These are phyloP conservation scores for Torymus aiolomorphi DNA, from an alignment of 2,888 invertebrate species.

Conservation along the genomic window DNA sequence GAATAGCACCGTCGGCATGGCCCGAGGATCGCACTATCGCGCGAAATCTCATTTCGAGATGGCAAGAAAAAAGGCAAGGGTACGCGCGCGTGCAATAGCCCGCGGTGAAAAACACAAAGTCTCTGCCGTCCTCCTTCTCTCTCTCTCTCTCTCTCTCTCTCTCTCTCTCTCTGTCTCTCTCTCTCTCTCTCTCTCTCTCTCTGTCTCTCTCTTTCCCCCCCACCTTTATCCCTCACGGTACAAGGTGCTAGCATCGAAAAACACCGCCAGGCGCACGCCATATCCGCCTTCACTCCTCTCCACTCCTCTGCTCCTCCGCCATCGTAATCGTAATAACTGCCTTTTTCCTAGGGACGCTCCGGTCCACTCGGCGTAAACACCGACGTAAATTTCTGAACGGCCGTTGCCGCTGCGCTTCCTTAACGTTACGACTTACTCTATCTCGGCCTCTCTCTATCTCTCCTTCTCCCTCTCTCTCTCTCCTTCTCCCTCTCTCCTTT, in stretches of 20 bases:
- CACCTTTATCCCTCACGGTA: constrained; percentile 3
- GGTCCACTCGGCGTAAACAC: constrained; percentile 68
- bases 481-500: constrained; percentile 3
- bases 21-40: constrained; percentile 27
- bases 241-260: not conserved
- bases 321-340: constrained; percentile 68
- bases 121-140: no score
- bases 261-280: not conserved
- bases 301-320: constrained; percentile 6
- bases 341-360: constrained; percentile 54
- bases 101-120: not conserved
- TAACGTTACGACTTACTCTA: no score
- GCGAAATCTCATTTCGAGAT: constrained; percentile 22
- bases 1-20: no score
- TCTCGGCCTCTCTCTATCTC: constrained; percentile 7
- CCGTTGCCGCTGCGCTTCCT: constrained; percentile 19
- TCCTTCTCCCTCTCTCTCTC: constrained; percentile 35
- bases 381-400: constrained; percentile 68
- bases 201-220: no score
- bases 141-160: no score
- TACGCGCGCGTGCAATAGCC: not conserved
- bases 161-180: no score
- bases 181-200: no score
- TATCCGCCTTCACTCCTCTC: not conserved
- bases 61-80: not conserved